Evolutionary conservation across 2,113 vertebrate genomes (phyloP).

Genomic region (Ardeotis arabs): DNA sequence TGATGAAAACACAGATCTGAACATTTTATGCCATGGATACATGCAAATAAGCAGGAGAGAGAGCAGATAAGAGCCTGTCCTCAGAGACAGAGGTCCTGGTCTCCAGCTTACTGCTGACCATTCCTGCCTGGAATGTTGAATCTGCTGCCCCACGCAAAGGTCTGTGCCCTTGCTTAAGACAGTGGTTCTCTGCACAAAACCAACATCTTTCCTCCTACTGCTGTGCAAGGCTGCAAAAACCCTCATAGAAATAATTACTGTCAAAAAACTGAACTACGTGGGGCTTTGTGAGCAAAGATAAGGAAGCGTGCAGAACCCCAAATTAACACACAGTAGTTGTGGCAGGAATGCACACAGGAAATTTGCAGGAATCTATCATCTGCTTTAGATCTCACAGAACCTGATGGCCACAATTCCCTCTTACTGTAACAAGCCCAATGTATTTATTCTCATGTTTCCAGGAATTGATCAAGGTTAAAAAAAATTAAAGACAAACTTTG

Average conservation of each 20-base stretch:
- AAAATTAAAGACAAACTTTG: neutral
- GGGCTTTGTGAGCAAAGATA: neutral
- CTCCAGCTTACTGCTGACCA: neutral
- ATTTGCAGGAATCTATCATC: neutral
- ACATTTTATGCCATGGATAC: neutral
- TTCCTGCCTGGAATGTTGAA: neutral
- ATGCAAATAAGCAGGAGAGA: neutral
- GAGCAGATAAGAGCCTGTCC: neutral
- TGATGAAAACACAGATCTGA: neutral
- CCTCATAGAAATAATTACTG: neutral
- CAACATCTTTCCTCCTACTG: neutral
- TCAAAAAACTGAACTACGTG: neutral
- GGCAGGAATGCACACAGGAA: neutral
- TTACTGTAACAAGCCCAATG: neutral
- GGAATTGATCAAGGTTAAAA: slow-evolving; percentile 17
- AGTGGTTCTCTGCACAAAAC: neutral
- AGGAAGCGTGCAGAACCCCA: neutral
- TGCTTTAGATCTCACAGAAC: neutral
- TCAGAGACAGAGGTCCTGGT: neutral
- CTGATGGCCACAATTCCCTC: neutral
- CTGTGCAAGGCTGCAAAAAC: neutral
- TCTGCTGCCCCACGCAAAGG: neutral
- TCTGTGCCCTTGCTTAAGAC: neutral
- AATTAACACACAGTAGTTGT: neutral
- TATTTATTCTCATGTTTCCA: slow-evolving; percentile 13